Conservation (phyloP, 2,113 vertebrate species). For the Psilopogon haemacephalus region DNA sequence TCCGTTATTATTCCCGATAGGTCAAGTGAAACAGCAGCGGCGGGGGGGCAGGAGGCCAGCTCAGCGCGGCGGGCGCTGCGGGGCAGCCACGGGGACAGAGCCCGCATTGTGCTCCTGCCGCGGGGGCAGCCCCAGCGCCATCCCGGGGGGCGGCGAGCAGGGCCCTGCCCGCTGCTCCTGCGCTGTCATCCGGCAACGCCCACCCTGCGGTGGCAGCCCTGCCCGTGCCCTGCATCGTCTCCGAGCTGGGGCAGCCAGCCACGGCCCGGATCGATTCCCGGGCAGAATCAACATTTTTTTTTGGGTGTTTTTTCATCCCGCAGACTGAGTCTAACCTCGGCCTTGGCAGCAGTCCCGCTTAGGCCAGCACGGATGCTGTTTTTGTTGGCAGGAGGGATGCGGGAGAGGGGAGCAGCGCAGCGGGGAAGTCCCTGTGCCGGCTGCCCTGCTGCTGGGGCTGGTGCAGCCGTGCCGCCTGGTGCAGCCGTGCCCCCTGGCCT, state of each 20-base stretch:
- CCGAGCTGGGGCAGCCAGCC: background rate
- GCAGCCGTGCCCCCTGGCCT: background rate
- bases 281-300: background rate
- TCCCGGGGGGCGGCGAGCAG: background rate
- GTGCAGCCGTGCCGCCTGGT: background rate
- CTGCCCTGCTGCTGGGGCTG: background rate
- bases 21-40: slow-evolving; percentile 60
- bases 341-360: background rate
- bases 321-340: background rate
- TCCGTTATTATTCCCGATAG: slow-evolving; percentile 66
- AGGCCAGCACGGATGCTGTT: background rate
- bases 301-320: background rate
- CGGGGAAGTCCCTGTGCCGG: background rate
- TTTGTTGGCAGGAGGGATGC: slow-evolving; percentile 17
- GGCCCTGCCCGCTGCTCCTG: background rate
- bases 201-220: background rate
- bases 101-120: slow-evolving; percentile 43
- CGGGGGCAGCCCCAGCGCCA: slow-evolving; percentile 24
- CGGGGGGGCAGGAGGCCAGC: background rate
- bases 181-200: rapidly evolving
- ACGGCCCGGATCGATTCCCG: rapidly evolving
- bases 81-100: slow-evolving; percentile 24
- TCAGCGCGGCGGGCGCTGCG: background rate
- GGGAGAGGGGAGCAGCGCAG: background rate
- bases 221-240: background rate